These are phyloP conservation scores for Crypturellus undulatus DNA, from an alignment of 2,113 vertebrate genomes.

Conservation along the genomic window DNA sequence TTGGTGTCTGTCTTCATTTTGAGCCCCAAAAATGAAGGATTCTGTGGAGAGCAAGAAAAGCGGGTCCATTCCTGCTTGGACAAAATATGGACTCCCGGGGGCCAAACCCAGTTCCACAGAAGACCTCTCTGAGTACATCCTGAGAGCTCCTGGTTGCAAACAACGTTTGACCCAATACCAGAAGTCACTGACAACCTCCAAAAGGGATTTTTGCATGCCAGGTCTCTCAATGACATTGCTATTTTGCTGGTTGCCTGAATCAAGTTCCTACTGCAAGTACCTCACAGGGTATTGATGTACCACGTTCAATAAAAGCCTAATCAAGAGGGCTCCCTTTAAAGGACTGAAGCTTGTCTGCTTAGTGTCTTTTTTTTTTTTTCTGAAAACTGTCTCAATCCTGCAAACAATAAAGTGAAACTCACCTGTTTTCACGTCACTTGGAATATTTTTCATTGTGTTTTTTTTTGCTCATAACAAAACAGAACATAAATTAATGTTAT, in stretches of 20 bases:
- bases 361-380: neutral
- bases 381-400: neutral
- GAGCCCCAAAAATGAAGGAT: neutral
- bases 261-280: neutral
- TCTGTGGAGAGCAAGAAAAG: neutral
- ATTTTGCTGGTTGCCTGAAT: neutral
- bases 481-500: neutral
- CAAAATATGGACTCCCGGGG: neutral
- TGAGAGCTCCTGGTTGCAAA: neutral
- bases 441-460: neutral
- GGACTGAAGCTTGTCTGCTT: neutral
- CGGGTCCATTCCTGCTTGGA: neutral
- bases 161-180: neutral
- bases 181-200: neutral
- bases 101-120: neutral
- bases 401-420: neutral
- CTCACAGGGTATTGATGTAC: neutral
- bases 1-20: neutral
- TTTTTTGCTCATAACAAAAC: neutral
- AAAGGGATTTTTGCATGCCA: neutral
- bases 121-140: neutral
- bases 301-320: conserved; percentile 25
- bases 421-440: neutral
- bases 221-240: neutral
- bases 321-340: neutral